Evolutionary conservation across 2,797 vertebrate species (phyloP).

Genomic region (Melanotaenia maccullochi): DNA sequence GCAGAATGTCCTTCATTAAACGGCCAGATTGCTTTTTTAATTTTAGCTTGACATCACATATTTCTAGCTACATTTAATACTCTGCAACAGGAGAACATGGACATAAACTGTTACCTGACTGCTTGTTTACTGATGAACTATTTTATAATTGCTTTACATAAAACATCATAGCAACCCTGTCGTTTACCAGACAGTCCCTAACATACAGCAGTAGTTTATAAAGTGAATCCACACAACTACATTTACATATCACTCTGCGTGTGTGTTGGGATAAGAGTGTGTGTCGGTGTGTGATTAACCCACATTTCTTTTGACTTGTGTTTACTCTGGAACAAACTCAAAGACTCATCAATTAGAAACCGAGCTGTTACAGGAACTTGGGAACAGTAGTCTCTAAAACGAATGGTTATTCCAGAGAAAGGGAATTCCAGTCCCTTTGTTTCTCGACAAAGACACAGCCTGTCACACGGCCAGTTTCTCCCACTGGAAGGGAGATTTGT

Average conservation of each 20-base stretch:
- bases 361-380: constrained; percentile 21
- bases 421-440: constrained; percentile 11
- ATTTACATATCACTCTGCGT: neutral
- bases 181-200: neutral
- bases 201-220: neutral
- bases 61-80: too few relatives aligned
- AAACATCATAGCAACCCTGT: neutral
- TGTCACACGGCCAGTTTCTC: constrained; percentile 10
- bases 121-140: neutral
- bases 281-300: neutral
- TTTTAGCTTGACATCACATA: too few relatives aligned
- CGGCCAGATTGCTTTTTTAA: neutral
- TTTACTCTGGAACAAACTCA: constrained; percentile 11
- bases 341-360: neutral
- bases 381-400: neutral
- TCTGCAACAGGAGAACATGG: neutral
- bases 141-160: neutral
- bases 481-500: neutral
- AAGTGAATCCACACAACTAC: neutral
- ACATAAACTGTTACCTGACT: neutral
- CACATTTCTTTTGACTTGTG: neutral
- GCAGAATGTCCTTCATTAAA: neutral
- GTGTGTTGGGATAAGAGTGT: neutral
- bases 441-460: constrained; percentile 2
- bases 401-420: neutral